Percentiles rank a stretch among this genome's conserved stretches.
Evolutionary conservation across 2,888 invertebrate species (phyloP).

Genomic region (Orchesellides sinensis): DNA sequence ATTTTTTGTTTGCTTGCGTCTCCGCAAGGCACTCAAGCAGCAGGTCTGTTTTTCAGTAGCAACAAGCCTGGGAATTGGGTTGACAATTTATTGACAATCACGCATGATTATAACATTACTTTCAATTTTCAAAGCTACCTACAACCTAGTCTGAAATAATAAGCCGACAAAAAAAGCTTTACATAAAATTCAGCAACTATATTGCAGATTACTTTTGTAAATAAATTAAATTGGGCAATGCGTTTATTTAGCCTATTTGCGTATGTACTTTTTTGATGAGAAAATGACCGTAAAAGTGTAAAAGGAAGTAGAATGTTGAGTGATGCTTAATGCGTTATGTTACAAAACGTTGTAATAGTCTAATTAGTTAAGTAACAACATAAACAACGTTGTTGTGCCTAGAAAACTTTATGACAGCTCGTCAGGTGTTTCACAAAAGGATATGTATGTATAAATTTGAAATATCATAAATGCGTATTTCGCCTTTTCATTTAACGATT

Average conservation of each 20-base stretch:
- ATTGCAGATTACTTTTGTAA: constrained; percentile 24
- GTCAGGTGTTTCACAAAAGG: neutral
- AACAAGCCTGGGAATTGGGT: constrained; percentile 53
- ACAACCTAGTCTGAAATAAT: neutral
- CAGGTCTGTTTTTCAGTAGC: constrained; percentile 9
- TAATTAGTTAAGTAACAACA: constrained; percentile 11
- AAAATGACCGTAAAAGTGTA: constrained; percentile 39
- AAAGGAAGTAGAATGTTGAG: constrained; percentile 31
- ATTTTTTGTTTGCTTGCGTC: constrained; percentile 9
- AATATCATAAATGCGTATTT: too few relatives aligned
- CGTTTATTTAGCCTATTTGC: too few relatives aligned
- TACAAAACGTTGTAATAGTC: neutral
- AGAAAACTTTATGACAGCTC: neutral
- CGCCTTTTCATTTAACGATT: too few relatives aligned
- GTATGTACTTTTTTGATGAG: neutral
- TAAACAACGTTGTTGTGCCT: neutral
- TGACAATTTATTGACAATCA: constrained; percentile 60
- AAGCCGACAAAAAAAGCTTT: constrained; percentile 22
- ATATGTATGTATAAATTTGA: too few relatives aligned
- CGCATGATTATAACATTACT: constrained; percentile 59
- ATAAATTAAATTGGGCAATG: constrained; percentile 34
- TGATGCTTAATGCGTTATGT: neutral
- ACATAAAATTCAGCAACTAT: too few relatives aligned
- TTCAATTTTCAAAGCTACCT: constrained; percentile 42
- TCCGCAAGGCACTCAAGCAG: neutral